A percentile compares a stretch with the other conserved stretches of the same genome.
These are phyloP conservation scores for Grammomys dolichurus DNA, from an alignment of 2,113 vertebrate genomes.

Conservation along the genomic window DNA sequence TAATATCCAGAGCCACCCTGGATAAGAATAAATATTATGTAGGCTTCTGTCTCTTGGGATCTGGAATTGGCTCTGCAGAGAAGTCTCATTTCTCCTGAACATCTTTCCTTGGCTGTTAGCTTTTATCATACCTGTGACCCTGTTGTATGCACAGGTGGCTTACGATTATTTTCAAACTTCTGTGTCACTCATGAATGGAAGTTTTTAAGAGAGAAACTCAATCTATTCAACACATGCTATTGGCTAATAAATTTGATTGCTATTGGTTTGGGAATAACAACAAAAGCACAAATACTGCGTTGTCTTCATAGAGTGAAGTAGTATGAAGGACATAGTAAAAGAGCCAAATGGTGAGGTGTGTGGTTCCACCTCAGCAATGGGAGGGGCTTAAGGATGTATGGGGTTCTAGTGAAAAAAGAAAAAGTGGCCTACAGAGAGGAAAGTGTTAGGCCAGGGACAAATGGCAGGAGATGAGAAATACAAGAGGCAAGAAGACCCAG, in stretches of 20 bases:
- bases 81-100: not conserved
- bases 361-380: no score
- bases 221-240: not conserved
- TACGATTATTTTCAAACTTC: no score
- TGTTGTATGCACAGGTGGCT: not conserved
- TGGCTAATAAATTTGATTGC: no score
- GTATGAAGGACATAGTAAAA: fast-evolving
- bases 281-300: not conserved
- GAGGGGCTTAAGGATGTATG: fast-evolving
- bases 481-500: no score
- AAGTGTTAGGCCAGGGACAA: not conserved
- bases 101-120: not conserved
- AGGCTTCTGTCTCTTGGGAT: not conserved
- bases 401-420: no score
- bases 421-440: not conserved
- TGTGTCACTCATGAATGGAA: not conserved
- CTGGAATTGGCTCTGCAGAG: no score
- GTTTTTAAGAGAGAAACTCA: not conserved
- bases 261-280: not conserved
- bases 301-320: fast-evolving
- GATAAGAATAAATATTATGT: no score
- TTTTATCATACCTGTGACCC: not conserved
- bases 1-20: fast-evolving
- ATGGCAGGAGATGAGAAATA: not conserved
- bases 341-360: fast-evolving